A percentile compares a stretch with the other conserved stretches of the same genome.
Evolutionary conservation across 2,113 vertebrate genomes (phyloP).

Genomic region (Tetraodon nigroviridis): DNA sequence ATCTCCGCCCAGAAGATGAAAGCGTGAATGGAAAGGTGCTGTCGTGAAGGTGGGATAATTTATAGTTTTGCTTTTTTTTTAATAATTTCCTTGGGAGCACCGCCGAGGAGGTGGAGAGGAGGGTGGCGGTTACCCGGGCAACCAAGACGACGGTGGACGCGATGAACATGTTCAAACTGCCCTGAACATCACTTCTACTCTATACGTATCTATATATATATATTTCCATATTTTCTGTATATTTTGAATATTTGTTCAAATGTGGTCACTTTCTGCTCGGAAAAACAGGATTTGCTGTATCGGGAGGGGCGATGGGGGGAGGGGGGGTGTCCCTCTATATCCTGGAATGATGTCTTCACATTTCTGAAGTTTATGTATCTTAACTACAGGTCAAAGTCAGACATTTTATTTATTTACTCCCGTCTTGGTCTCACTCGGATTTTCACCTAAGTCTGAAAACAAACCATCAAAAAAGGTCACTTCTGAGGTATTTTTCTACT

Average conservation of each 20-base stretch:
- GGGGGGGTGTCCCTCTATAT: conserved; percentile 41
- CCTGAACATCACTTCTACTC: conserved; percentile 75
- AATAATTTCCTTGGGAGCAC: conserved; percentile 69
- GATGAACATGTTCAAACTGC: conserved; percentile 72
- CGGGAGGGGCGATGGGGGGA: conserved; percentile 5
- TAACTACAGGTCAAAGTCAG: conserved; percentile 56
- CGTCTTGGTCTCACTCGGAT: conserved; percentile 59
- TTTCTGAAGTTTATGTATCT: conserved; percentile 67
- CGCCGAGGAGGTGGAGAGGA: conserved; percentile 27
- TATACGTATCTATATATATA: conserved; percentile 67
- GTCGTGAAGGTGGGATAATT: conserved; percentile 58
- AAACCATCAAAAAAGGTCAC: conserved; percentile 10
- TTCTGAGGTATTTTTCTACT: conserved; percentile 72
- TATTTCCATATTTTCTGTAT: conserved; percentile 75
- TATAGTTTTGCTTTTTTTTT: conserved; percentile 72
- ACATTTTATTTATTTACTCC: conserved; percentile 67
- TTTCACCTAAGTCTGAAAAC: conserved; percentile 45
- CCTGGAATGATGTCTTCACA: conserved; percentile 64
- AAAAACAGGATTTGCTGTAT: conserved; percentile 41
- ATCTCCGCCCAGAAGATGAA: conserved; percentile 58
- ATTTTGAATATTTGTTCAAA: conserved; percentile 78
- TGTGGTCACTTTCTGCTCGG: conserved; percentile 68
- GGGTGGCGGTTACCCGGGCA: conserved; percentile 29
- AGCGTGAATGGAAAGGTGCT: conserved; percentile 58
- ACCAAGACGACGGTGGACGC: conserved; percentile 60